Percentiles rank a stretch among this genome's conserved stretches.
These are phyloP conservation scores for Pterocles orientalis DNA, from an alignment of 2,113 vertebrate genomes.

Conservation along the genomic window DNA sequence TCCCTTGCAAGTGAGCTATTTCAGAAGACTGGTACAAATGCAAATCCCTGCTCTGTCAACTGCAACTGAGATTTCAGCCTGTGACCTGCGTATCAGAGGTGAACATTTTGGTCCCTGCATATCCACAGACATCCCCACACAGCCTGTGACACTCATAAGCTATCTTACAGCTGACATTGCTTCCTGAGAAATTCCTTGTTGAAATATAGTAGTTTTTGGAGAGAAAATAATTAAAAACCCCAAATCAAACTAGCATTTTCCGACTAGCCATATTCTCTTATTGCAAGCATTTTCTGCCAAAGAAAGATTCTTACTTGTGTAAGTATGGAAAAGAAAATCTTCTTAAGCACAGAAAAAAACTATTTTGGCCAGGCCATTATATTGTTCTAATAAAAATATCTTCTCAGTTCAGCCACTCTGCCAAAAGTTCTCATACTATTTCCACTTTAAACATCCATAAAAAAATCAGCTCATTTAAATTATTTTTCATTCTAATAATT, in stretches of 20 bases:
- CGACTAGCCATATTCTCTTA: not conserved
- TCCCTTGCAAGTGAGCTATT: not conserved
- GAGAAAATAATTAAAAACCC: rapidly evolving
- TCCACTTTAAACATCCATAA: not conserved
- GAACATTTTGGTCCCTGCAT: not conserved
- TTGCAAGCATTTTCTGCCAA: not conserved
- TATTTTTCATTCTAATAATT: not conserved
- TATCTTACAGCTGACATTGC: not conserved
- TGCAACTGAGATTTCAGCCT: not conserved
- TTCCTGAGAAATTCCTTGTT: not conserved
- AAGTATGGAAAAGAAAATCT: not conserved
- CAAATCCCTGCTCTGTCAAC: not conserved
- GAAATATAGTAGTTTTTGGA: rapidly evolving
- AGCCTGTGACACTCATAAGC: not conserved
- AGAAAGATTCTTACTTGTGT: not conserved
- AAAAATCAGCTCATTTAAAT: not conserved
- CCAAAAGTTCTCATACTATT: not conserved
- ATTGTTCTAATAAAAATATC: not conserved
- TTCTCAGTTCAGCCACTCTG: not conserved
- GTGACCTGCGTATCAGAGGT: not conserved
- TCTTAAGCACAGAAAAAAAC: not conserved
- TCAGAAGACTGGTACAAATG: not conserved
- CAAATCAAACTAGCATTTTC: not conserved
- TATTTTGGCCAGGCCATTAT: not conserved
- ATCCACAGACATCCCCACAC: not conserved